Evolutionary conservation across 1,140 invertebrate species (phyloP).

Genomic region (Orius insidiosus): DNA sequence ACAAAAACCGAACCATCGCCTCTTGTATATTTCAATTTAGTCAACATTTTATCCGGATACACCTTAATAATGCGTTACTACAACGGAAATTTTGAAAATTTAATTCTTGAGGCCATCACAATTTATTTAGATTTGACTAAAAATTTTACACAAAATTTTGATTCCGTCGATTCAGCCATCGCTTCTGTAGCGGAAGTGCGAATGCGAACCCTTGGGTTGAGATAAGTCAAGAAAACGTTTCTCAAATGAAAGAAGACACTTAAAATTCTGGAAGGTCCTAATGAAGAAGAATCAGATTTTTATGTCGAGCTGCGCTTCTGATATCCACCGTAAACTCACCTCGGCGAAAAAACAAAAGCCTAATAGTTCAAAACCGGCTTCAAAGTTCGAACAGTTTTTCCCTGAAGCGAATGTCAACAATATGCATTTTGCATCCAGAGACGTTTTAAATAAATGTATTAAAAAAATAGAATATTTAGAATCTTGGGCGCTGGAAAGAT

Average conservation of each 20-base stretch:
- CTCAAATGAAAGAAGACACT: slow-evolving; percentile 25
- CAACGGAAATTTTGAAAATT: slow-evolving; percentile 46
- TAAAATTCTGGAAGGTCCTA: slow-evolving; percentile 31
- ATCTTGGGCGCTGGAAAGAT: slow-evolving; percentile 27
- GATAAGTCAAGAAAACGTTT: slow-evolving; percentile 27
- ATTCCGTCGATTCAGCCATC: slow-evolving; percentile 36
- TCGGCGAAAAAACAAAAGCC: slow-evolving; percentile 25
- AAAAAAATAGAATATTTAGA: slow-evolving; percentile 55
- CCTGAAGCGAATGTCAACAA: slow-evolving; percentile 27
- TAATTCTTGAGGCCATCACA: slow-evolving; percentile 34
- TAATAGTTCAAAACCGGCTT: slow-evolving; percentile 23
- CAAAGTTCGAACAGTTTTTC: slow-evolving; percentile 35
- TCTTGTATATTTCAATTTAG: slow-evolving; percentile 46
- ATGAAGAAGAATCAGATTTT: slow-evolving; percentile 25
- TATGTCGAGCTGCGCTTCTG: slow-evolving; percentile 36
- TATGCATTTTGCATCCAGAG: slow-evolving; percentile 31
- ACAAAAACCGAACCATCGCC: slow-evolving; percentile 37
- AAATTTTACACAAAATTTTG: slow-evolving; percentile 41
- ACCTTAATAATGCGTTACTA: slow-evolving; percentile 43
- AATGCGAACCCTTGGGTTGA: slow-evolving; percentile 24
- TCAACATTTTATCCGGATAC: slow-evolving; percentile 50
- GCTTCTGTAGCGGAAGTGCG: slow-evolving; percentile 38
- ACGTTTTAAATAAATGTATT: slow-evolving; percentile 33
- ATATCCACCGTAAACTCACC: slow-evolving; percentile 35
- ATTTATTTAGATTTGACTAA: slow-evolving; percentile 39